Evolutionary conservation across 2,113 vertebrate species (phyloP), one percentile per base, ranked within the genome.

Genomic region (Anseranas semipalmata): DNA sequence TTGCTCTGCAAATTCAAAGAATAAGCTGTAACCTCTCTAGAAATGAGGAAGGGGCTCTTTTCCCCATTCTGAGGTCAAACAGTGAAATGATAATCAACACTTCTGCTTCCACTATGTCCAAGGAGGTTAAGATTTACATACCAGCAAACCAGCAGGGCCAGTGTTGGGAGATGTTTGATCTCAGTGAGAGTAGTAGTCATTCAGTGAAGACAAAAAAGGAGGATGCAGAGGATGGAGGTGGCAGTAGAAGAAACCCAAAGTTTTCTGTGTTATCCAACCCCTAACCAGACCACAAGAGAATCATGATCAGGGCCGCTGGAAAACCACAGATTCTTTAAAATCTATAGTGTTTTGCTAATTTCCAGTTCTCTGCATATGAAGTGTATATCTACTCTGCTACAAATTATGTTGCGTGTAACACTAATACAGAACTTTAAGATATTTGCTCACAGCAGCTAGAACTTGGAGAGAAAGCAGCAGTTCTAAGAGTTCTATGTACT

Each of bases 191-290:
- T 97, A 97, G 97, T 96, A 96, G 96, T 97, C 97, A 97, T 95
- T 98, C 98, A 98, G 97, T 98, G 98, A 97, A 98, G 98, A 98
- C 97, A 98, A 97, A 98, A 98, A 98, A 98, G 97, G 98, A 98
- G 97, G 97, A 97, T 98, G 98, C 97, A 98, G 97, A 98, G 97
- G 97, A 98, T 98, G 98, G 97, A 98, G 96, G 97, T 97, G 97
- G 97, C 97, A 98, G 97, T 91, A 97, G 97, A 97, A 98, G 97
- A 97, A 98, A 98, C 97, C 66, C 98, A 97, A 98, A 97, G 97
- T 97, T 97, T 97, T 98, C 97, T 98, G 98, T 97, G 97, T 97
- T 97, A 98, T 97, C 98, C 97, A 98, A 97, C 98, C 97, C 97
- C 98, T 98, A 98, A 98, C 98, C 98, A 98, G 97, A 98, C 97